These are phyloP conservation scores for Drosophila rellima DNA, from an alignment of 2,888 invertebrate genomes.

Conservation along the genomic window DNA sequence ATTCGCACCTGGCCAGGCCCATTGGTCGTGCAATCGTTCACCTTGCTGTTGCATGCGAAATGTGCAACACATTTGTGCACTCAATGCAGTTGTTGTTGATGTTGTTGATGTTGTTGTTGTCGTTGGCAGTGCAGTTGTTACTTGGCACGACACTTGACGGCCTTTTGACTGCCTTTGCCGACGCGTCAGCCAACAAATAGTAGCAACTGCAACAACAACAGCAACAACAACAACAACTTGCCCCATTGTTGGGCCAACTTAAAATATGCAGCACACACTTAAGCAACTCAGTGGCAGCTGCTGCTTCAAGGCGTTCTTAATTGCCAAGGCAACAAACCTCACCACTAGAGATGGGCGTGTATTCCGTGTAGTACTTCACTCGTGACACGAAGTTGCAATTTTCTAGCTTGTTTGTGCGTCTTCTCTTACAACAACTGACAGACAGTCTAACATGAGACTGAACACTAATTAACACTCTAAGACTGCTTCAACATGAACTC, in stretches of 20 bases:
- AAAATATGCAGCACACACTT: conserved; percentile 69
- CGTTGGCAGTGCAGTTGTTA: conserved; percentile 28
- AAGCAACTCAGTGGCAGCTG: conserved; percentile 66
- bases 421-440: not conserved
- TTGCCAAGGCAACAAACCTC: conserved; percentile 36
- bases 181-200: conserved; percentile 32
- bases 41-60: conserved; percentile 67
- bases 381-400: conserved; percentile 15
- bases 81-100: conserved; percentile 39
- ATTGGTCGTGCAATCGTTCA: conserved; percentile 31
- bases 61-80: conserved; percentile 75
- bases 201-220: conserved; percentile 15
- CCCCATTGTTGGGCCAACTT: conserved; percentile 47
- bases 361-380: not conserved
- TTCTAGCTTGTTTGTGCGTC: not conserved
- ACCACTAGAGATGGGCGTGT: conserved; percentile 10
- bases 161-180: conserved; percentile 73
- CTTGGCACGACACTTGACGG: conserved; percentile 68
- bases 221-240: conserved; percentile 20
- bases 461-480: conserved; percentile 1
- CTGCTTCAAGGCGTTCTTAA: conserved; percentile 50
- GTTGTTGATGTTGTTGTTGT: conserved; percentile 16
- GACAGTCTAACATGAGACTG: conserved; percentile 1
- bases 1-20: conserved; percentile 57
- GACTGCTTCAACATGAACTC: not conserved